Base-by-base conservation (phyloP, 2,113 vertebrate species). In the Amphiprion percula region DNA sequence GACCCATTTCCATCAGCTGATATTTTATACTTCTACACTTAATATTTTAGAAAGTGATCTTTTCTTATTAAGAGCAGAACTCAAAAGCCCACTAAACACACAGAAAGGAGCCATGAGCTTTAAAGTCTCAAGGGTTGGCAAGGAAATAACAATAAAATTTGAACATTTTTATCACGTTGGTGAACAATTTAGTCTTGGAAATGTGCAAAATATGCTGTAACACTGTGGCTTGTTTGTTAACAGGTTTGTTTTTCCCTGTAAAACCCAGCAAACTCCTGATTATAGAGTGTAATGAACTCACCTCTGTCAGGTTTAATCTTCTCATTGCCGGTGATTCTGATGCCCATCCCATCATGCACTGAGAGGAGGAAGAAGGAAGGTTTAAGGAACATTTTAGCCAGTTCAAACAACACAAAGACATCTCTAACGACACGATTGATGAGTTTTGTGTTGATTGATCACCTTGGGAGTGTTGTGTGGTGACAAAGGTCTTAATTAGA, bases 341-440 rank as follows among this genome's bases (percentile, higher is more conserved):
- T 92, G 90, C 98, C 97, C 95, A 97, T 97, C 90, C 97, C 97
- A 90, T 96, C 95, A 85, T 98, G 97, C 86, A 98, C 98, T 99
- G 94, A 77, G 83, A 87, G 83, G 2, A 71, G 2, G 61, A 90
- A n/a, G 55, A 4, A 92, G 78, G 1, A 15, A 17, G 4, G n/a
- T n/a, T 78, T 12, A 63, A 12, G 16, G 0, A 15, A 61, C 10
- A 0, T 26, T 19, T 54, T 15, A 44, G 24, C 8, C 37, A 52
- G 6, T 30, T 49, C 30, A 2, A 68, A 49, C 26, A 26, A 26
- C 26, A 26, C 26, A 26, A 26, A 4, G 3, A 30, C 12, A 24
- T 63, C 12, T 0, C 12, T 0, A 3, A 28, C 0, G 15, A 44
- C 12, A 15, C 41, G 14, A 15, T 4, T 6, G 1, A 6, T 84